phyloP scores from a whole-genome alignment of 30 jellyfish, hydroid and myxozoan genomes.

The Hydractinia symbiolongicarpus region DNA sequence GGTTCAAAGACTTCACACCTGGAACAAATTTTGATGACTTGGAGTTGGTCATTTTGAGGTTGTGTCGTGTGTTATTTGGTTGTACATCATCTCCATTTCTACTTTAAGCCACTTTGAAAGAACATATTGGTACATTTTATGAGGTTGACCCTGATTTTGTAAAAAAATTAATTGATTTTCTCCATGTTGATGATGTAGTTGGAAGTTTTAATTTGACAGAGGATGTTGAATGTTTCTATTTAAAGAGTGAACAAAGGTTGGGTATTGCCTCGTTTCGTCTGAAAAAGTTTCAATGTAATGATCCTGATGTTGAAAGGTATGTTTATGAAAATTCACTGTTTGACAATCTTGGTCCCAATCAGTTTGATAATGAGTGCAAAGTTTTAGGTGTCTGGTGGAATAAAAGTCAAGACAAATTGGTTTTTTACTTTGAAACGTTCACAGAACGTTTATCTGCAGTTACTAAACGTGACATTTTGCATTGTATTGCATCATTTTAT shows the following conservation, averaged over 20 bases:
- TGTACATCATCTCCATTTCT: constrained; percentile 19
- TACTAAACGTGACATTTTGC: constrained; percentile 10
- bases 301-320: neutral
- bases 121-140: neutral
- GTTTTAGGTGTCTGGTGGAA: neutral
- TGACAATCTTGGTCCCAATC: neutral
- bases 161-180: too few relatives aligned
- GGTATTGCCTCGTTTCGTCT: too few relatives aligned
- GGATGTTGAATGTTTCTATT: neutral
- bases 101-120: constrained; percentile 4
- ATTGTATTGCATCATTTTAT: neutral
- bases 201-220: neutral
- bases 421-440: neutral
- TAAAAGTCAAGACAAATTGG: neutral
- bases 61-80: constrained; percentile 1
- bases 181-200: neutral
- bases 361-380: neutral
- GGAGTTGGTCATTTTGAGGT: neutral
- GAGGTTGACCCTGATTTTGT: neutral
- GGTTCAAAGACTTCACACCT: neutral
- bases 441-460: neutral
- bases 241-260: neutral
- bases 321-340: neutral
- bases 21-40: neutral
- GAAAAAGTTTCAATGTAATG: constrained; percentile 8